Base-by-base conservation (phyloP, 2,113 vertebrate species). In the Ptilorrhoa leucosticta region DNA sequence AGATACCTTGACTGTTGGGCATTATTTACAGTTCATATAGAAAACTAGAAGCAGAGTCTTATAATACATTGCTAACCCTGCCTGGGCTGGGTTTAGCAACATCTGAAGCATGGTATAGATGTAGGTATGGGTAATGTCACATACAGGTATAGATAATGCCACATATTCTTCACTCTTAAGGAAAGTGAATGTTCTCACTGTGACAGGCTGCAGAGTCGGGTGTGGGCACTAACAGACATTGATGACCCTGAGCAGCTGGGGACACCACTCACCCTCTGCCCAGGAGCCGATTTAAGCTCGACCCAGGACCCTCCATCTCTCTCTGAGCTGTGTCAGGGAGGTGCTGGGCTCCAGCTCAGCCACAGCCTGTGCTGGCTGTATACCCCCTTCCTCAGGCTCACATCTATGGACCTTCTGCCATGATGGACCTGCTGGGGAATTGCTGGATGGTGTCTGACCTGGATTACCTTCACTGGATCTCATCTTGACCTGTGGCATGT, bases 251-350 rank as follows among this genome's bases (percentile, higher is more conserved):
- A 80, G 39, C 44, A 78, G 47, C 35, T 80, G 86, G 51, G 37
- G 56, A 10, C 26, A 68, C 26, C 33, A 45, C 68, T 45, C 68
- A 30, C 9, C 44, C 33, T 66, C 53, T 37, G 58, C 68, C 58
- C 83, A 33, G 70, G 31, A 85, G 37, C 54, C 19, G 11, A 50
- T 47, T 79, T 50, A 53, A 83, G 47, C 57, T 83, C 57, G 60
- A 0, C 31, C 23, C 2, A 5, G 45, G 31, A 6, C 2, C 2
- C 1, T 51, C 0, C 1, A 0, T 9, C 1, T 4, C 0, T 5
- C 0, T 1, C 7, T 27, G 7, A 20, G 39, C 33, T 45, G 15
- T 26, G 28, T 2, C 2, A 10, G 61, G 24, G 66, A 5, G 16
- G 19, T 51, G 72, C 53, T 75, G 69, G 20, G 54, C 20, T 76